These are phyloP conservation scores for Sphinx pinastri DNA, from an alignment of 2,888 invertebrate species.

Conservation along the genomic window DNA sequence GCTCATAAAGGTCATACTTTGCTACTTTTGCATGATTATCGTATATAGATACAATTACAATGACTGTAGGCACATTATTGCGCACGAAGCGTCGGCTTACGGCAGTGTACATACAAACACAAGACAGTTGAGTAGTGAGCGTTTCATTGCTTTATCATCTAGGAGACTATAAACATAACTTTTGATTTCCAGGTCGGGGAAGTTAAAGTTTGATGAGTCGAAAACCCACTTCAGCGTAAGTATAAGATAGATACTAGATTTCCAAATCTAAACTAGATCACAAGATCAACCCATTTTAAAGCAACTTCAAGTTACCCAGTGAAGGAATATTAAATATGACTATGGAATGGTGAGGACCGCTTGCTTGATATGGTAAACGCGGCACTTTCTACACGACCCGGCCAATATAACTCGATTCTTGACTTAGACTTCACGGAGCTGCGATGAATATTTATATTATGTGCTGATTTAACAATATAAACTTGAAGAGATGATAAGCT, in stretches of 20 bases:
- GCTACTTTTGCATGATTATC: neutral
- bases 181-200: too few relatives aligned
- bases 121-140: neutral
- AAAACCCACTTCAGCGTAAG: too few relatives aligned
- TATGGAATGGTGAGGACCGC: conserved; percentile 52
- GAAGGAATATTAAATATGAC: conserved; percentile 58
- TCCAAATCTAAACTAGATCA: neutral
- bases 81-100: neutral
- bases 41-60: neutral
- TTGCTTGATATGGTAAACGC: conserved; percentile 67
- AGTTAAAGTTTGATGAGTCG: too few relatives aligned
- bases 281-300: neutral
- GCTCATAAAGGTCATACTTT: neutral
- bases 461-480: conserved; percentile 6
- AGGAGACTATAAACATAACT: too few relatives aligned
- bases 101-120: neutral
- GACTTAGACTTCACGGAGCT: conserved; percentile 27
- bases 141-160: too few relatives aligned
- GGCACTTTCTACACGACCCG: conserved; percentile 63
- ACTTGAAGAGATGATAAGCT: neutral
- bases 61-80: neutral
- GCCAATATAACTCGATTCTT: conserved; percentile 52
- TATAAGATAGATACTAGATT: too few relatives aligned
- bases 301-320: conserved; percentile 29
- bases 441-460: conserved; percentile 5